Evolutionary conservation across 2,888 invertebrate species (phyloP).

Genomic region (Diaperis boleti): DNA sequence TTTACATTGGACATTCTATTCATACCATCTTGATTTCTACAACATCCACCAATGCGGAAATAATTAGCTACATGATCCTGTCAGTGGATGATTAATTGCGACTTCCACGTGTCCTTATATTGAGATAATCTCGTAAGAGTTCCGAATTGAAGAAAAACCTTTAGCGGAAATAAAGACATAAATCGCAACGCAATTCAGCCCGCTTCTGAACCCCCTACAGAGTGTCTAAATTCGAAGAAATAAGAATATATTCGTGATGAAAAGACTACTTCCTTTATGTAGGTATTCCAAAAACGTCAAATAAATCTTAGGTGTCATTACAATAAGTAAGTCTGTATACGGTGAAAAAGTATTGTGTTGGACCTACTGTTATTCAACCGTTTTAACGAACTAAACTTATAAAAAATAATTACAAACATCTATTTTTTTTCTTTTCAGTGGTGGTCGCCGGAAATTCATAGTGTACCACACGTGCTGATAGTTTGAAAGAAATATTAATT

Average conservation of each 20-base stretch:
- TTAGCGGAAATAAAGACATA: slow-evolving; percentile 56
- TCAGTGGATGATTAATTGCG: slow-evolving; percentile 10
- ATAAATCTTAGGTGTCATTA: slow-evolving; percentile 44
- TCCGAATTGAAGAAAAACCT: slow-evolving; percentile 29
- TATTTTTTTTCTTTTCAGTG: too few relatives aligned
- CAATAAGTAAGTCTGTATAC: too few relatives aligned
- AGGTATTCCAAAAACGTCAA: slow-evolving; percentile 42
- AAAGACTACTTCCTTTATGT: slow-evolving; percentile 46
- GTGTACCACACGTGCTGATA: too few relatives aligned
- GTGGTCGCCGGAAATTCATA: too few relatives aligned
- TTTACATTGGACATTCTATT: not conserved
- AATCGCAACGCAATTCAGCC: slow-evolving; percentile 56
- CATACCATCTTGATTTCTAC: not conserved
- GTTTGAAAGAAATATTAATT: too few relatives aligned
- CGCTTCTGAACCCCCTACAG: slow-evolving; percentile 51
- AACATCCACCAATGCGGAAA: not conserved
- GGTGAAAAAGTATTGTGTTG: too few relatives aligned
- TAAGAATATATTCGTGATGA: slow-evolving; percentile 55
- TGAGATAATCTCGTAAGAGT: slow-evolving; percentile 10
- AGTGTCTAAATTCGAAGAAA: slow-evolving; percentile 55
- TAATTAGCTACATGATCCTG: not conserved
- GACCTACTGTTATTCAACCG: too few relatives aligned
- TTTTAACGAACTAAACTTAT: too few relatives aligned
- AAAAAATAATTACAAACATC: too few relatives aligned
- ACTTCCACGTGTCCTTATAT: not conserved